Base-by-base conservation (phyloP, 2,888 invertebrate species). In the Aphrophora alni region DNA sequence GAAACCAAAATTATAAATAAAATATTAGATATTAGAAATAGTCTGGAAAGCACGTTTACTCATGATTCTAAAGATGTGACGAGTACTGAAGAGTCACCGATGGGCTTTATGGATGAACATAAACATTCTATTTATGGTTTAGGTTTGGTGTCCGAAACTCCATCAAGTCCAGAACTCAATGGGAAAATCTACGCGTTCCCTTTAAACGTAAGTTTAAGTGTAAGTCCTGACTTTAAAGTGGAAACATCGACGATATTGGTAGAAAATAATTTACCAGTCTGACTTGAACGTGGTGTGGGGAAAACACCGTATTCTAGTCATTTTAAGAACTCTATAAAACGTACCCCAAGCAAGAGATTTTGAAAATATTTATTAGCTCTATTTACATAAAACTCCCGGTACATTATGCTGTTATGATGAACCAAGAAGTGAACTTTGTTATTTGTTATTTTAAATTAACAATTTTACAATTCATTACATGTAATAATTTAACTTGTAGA, bases 91-190 rank as follows among this genome's bases (percentile, higher is more conserved):
- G 75, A 73, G 0, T 78, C 78, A 3, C 73, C 78, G 4, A 59
- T 79, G 59, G 78, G 28, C 17, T 79, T 59, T 72, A 74, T 79
- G 78, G 78, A 79, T 25, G 78, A 79, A 38, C 51, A 26, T 25
- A 68, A 68, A 4, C 73, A 79, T 17, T 33, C 38, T 33, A 68
- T 79, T 51, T 79, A 79, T 51, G 33, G 51, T 21, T 69, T 79
- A 17, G 78, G 78, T 17, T 73, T 79, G 74, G 74, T 79, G 59
- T n/a, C 75, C 0, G 78, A 79, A 51, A 44, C 74, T 17, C 74
- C 78, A 21, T 59, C 59, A 0, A 59, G 59, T 59, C 59, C 59
- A 21, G 59, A 59, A 21, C 2, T 59, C 21, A 59, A 59, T 21
- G 59, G 59, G 21, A 59, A 59, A 21, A 4, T 14, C 3, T 59